Conservation (phyloP, 2,113 vertebrate genomes). For the Ammodytes marinus region DNA sequence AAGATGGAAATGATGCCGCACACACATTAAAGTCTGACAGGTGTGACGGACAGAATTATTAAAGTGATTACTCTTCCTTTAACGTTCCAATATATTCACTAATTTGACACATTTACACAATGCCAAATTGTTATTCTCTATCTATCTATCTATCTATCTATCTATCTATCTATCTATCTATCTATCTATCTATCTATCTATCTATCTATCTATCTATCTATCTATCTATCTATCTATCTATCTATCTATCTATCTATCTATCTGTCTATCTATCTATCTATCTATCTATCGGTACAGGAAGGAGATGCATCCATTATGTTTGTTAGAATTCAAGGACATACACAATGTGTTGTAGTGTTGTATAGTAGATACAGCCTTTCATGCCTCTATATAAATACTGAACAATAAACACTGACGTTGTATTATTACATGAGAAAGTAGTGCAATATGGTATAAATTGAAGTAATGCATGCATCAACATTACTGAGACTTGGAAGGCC, state of each 20-base stretch:
- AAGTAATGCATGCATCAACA: conserved; percentile 2
- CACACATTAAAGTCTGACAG: conserved; percentile 54
- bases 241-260: no score
- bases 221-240: no score
- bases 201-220: neutral
- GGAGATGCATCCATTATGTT: no score
- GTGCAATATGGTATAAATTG: neutral
- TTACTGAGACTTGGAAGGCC: neutral
- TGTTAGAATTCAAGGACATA: no score
- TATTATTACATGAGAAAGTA: neutral
- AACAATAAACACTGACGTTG: neutral
- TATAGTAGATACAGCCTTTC: no score
- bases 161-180: neutral
- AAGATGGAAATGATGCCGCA: conserved; percentile 33
- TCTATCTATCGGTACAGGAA: no score
- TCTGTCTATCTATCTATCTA: no score
- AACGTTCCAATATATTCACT: conserved; percentile 5
- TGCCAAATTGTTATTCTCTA: neutral
- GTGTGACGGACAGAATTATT: conserved; percentile 55
- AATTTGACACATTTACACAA: conserved; percentile 48
- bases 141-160: neutral
- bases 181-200: neutral
- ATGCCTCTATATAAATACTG: neutral
- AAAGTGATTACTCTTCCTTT: conserved; percentile 58
- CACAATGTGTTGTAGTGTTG: no score